These are phyloP conservation scores for Ruditapes philippinarum DNA, from an alignment of 1,140 invertebrate species.

Conservation along the genomic window DNA sequence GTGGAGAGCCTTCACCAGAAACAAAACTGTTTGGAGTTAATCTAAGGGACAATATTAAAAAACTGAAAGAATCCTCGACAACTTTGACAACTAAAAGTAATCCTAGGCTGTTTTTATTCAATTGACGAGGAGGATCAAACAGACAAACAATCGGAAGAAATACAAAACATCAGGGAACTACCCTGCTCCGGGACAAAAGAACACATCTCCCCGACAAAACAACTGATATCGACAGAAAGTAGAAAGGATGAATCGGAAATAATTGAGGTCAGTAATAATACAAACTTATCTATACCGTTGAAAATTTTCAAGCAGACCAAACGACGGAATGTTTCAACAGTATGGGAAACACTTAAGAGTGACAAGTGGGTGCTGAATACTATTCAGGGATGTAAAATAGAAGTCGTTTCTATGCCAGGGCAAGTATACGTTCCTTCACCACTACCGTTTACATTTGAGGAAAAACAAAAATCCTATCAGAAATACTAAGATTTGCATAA, in stretches of 20 bases:
- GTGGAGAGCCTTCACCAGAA: not conserved
- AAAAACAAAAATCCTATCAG: not conserved
- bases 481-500: not conserved
- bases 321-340: not conserved
- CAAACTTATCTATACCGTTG: not conserved
- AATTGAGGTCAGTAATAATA: no score
- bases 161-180: not conserved
- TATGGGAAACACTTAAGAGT: not conserved
- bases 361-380: not conserved
- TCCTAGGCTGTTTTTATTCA: not conserved
- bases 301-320: constrained; percentile 14
- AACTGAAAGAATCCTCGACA: not conserved
- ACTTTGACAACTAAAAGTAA: not conserved
- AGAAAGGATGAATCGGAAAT: no score
- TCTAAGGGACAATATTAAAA: no score
- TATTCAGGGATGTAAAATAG: not conserved
- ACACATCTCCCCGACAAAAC: no score
- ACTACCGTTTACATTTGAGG: not conserved
- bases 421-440: not conserved
- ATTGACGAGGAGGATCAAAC: not conserved
- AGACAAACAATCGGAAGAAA: no score
- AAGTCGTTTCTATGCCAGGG: not conserved
- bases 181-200: not conserved
- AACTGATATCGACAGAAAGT: not conserved
- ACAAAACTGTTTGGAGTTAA: no score